These are phyloP conservation scores for Sapajus apella DNA, from an alignment of 2,113 vertebrate species.

Conservation along the genomic window DNA sequence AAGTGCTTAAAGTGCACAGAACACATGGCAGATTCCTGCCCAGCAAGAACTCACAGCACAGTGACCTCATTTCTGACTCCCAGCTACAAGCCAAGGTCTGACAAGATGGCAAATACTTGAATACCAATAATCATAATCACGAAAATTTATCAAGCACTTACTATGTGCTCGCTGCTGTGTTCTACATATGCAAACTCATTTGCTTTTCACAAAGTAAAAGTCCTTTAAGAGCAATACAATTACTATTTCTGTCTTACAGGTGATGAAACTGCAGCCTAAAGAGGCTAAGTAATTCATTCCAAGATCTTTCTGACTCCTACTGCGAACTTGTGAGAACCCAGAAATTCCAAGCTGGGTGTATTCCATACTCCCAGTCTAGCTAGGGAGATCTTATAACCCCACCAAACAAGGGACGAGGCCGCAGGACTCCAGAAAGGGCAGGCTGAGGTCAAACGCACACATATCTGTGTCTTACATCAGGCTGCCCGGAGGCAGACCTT, in stretches of 20 bases:
- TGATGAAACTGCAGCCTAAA: background rate
- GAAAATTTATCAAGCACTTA: background rate
- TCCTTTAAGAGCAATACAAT: background rate
- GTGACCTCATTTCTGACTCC: background rate
- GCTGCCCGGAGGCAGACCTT: background rate
- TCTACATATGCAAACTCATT: background rate
- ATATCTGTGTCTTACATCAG: background rate
- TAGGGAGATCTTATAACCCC: background rate
- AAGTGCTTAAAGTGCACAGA: background rate
- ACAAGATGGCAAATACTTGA: background rate
- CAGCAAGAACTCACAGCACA: background rate
- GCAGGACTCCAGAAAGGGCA: background rate
- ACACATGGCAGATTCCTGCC: background rate
- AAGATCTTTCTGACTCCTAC: background rate
- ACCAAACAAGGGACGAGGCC: background rate
- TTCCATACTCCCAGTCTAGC: background rate
- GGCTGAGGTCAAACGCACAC: background rate
- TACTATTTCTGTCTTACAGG: background rate
- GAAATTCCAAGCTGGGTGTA: background rate
- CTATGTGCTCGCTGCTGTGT: background rate
- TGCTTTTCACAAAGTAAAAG: background rate
- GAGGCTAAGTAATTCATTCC: background rate
- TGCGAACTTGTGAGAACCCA: background rate
- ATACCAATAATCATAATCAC: too few relatives aligned
- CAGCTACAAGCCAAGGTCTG: background rate